Conservation (phyloP, 2,888 invertebrate species). For the Lysandra coridon region DNA sequence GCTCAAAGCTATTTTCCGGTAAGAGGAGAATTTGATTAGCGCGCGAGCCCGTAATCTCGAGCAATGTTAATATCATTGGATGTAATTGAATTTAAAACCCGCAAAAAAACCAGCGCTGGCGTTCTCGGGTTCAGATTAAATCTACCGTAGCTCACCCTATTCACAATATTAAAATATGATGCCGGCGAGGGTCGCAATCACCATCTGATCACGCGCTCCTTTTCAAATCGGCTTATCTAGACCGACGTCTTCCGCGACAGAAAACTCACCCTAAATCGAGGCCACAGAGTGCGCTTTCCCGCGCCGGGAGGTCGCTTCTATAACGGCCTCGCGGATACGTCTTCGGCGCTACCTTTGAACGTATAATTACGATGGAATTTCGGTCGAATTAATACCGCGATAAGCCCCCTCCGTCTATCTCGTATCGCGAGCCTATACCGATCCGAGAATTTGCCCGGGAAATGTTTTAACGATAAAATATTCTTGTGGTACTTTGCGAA, state of each 20-base stretch:
- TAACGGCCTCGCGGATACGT: constrained; percentile 54
- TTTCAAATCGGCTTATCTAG: constrained; percentile 73
- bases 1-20: not conserved
- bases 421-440: constrained; percentile 1
- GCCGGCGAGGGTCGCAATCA: constrained; percentile 68
- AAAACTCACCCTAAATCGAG: constrained; percentile 49
- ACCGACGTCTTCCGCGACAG: constrained; percentile 44
- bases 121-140: constrained; percentile 58
- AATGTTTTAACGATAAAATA: not conserved
- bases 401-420: constrained; percentile 50
- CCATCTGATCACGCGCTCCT: constrained; percentile 75
- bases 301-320: constrained; percentile 29
- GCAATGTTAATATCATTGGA: constrained; percentile 27
- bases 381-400: constrained; percentile 70
- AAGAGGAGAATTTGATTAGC: not conserved
- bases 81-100: constrained; percentile 30
- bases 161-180: constrained; percentile 77
- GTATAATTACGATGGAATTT: constrained; percentile 74
- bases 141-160: constrained; percentile 63
- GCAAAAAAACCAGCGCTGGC: constrained; percentile 26
- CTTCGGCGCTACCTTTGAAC: constrained; percentile 69
- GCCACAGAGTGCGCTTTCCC: constrained; percentile 48
- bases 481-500: not conserved
- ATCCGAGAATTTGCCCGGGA: not conserved
- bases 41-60: not conserved